Evolutionary conservation across 2,113 vertebrate species (phyloP), one percentile per base, ranked within the genome.

Genomic region (Bos indicus): DNA sequence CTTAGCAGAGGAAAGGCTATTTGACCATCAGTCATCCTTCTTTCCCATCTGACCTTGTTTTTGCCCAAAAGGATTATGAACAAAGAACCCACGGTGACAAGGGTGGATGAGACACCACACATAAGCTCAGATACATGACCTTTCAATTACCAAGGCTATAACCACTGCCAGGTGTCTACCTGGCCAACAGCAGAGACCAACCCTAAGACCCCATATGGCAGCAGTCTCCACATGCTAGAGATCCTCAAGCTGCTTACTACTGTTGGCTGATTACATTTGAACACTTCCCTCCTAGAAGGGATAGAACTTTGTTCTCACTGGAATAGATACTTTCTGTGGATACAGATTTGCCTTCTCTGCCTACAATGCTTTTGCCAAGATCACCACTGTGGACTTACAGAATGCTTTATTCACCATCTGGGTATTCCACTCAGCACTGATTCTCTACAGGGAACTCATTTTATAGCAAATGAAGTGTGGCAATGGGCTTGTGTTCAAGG

Each of bases 381-480:
- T 48, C 81, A 97, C 64, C 62, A 83, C 71, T 74, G 59, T 59
- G 59, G 82, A 59, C 83, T 89, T 88, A 67, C 12, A 62, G 95
- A 91, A 85, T 71, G 56, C 21, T 71, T 94, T 52, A 64, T 77
- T 95, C 59, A 67, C 98, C 96, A 97, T 95, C 95, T 97, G 96
- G 94, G 88, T 90, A 94, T 98, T 95, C 91, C 36, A 94, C 59
- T 56, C 95, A 94, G 85, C 88, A 92, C 84, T 97, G 51, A 54
- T 77, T 97, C 96, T 96, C 93, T 90, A 97, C 77, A 83, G 93
- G 64, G 91, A 97, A 82, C 67, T 98, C 93, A 97, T 97, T 98
- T 98, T 82, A 95, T 21, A 95, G 91, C 91, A 97, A 97, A 93
- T 94, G 77, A 96, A 96, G 89, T 97, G 82, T 96, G 78, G 86